A percentile compares a stretch with the other conserved stretches of the same genome.
Evolutionary conservation across 1,140 invertebrate species (phyloP).

Genomic region (Polypedilum pembai): DNA sequence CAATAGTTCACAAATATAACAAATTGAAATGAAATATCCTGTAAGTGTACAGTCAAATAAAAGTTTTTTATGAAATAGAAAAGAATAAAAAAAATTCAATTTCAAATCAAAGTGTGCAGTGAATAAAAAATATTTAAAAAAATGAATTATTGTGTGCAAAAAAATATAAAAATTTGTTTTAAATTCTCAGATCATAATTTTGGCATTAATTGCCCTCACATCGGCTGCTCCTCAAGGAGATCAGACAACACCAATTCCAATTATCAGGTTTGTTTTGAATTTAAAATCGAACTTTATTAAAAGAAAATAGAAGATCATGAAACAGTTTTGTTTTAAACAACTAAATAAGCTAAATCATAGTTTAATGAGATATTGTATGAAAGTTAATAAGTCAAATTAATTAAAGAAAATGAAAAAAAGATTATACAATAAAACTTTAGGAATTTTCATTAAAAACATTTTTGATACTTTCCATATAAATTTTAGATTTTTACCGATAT

Average conservation of each 20-base stretch:
- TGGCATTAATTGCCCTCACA: constrained; percentile 41
- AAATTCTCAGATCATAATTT: constrained; percentile 6
- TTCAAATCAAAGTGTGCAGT: neutral
- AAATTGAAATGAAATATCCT: constrained; percentile 21
- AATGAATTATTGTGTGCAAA: neutral
- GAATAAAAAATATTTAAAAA: neutral
- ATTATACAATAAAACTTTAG: no score
- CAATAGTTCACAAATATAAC: neutral
- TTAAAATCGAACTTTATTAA: neutral
- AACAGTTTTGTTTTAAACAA: no score
- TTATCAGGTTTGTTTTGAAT: constrained; percentile 43
- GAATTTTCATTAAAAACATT: no score
- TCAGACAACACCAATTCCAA: constrained; percentile 49
- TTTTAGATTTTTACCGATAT: no score
- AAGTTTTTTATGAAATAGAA: neutral
- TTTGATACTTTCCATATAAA: no score
- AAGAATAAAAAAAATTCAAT: neutral
- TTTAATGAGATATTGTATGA: no score
- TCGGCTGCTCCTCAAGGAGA: constrained; percentile 46
- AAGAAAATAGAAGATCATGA: neutral
- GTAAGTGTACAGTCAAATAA: neutral
- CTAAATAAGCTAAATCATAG: no score
- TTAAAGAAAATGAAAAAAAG: no score
- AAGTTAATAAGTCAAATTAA: no score
- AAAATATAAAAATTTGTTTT: neutral